Percentiles rank a stretch among this genome's conserved stretches.
Evolutionary conservation across 2,888 invertebrate species (phyloP).

Genomic region (Phasia obesa): DNA sequence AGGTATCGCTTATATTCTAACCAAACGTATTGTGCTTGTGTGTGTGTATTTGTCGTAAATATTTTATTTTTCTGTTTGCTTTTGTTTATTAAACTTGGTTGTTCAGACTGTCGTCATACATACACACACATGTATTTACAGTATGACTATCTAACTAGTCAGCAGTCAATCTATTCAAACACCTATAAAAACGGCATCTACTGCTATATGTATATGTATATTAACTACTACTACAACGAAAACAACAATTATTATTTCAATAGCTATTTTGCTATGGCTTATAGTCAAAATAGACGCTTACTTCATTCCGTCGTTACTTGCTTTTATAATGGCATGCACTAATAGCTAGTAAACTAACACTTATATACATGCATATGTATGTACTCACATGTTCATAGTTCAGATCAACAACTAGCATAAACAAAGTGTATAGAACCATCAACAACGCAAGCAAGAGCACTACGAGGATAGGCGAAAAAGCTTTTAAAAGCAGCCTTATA

Average conservation of each 20-base stretch:
- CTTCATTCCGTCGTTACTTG: constrained; percentile 34
- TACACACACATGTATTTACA: no score
- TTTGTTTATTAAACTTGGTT: constrained; percentile 24
- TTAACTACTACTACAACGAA: constrained; percentile 6
- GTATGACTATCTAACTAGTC: constrained; percentile 1
- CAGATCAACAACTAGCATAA: constrained; percentile 22
- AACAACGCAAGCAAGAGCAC: not conserved
- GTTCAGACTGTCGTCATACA: constrained; percentile 30
- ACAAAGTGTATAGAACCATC: constrained; percentile 14
- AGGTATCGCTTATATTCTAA: constrained; percentile 56
- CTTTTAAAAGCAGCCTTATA: not conserved
- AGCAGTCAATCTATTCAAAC: constrained; percentile 29
- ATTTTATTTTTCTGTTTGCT: constrained; percentile 29
- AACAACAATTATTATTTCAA: constrained; percentile 4
- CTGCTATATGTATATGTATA: constrained; percentile 1
- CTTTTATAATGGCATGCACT: constrained; percentile 54
- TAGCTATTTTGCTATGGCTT: constrained; percentile 23
- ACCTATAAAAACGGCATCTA: constrained; percentile 36
- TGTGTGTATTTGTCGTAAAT: not conserved
- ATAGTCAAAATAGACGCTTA: constrained; percentile 29
- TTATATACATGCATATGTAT: not conserved
- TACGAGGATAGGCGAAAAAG: constrained; percentile 4
- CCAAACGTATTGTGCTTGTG: constrained; percentile 15
- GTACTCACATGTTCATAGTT: no score
- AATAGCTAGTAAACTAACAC: constrained; percentile 48